Percentiles rank a stretch among this genome's conserved stretches.
Evolutionary conservation across 2,797 vertebrate genomes (phyloP).

Genomic region (Ptychadena robeensis): DNA sequence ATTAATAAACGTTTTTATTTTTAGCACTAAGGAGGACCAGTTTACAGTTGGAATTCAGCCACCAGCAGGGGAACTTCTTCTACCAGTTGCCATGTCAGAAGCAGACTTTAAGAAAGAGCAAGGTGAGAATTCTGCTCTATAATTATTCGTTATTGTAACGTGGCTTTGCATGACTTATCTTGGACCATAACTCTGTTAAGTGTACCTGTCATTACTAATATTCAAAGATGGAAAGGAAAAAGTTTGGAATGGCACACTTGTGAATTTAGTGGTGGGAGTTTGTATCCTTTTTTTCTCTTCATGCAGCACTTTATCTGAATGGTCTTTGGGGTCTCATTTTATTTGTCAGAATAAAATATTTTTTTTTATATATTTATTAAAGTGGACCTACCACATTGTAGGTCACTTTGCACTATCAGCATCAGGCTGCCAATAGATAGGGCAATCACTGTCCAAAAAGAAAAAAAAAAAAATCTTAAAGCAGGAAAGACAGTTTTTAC

Average conservation of each 20-base stretch:
- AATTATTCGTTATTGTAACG: neutral
- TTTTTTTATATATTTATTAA: no score
- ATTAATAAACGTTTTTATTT: neutral
- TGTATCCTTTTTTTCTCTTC: no score
- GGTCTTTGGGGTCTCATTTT: no score
- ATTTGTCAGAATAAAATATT: no score
- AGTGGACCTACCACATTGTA: no score
- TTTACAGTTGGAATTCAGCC: conserved; percentile 92
- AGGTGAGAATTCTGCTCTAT: conserved; percentile 75
- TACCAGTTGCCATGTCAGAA: conserved; percentile 87
- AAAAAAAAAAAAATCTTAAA: no score
- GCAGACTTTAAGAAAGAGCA: conserved; percentile 90
- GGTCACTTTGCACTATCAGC: no score
- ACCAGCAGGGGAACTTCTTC: conserved; percentile 88
- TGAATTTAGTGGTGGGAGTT: neutral
- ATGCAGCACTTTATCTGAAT: no score
- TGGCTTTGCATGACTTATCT: neutral
- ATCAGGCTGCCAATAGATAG: no score
- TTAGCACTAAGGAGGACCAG: conserved; percentile 88
- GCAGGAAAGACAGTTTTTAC: no score
- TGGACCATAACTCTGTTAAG: neutral
- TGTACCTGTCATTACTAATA: neutral
- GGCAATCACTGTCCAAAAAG: no score
- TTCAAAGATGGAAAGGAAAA: neutral
- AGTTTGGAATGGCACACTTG: neutral